Conservation (phyloP, 2,113 vertebrate species). For the Larimichthys polyactis region DNA sequence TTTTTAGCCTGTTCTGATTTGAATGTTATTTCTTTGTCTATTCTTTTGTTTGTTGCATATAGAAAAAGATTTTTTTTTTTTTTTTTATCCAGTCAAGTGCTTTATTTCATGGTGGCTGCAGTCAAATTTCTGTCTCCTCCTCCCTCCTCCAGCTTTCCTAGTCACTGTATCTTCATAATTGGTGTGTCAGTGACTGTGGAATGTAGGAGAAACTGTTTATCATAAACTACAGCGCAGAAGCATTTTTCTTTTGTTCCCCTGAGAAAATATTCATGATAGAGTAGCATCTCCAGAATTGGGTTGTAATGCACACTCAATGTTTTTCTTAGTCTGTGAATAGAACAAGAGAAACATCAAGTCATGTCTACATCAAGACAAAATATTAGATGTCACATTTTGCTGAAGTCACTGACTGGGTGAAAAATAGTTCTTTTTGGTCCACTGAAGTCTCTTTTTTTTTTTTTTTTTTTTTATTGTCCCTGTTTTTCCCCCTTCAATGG, state of each 20-base stretch:
- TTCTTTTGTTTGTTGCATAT: slow-evolving; percentile 5
- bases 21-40: not conserved
- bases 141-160: slow-evolving; percentile 41
- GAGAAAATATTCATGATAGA: slow-evolving; percentile 51
- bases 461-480: slow-evolving; percentile 17
- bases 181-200: slow-evolving; percentile 60
- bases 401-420: slow-evolving; percentile 1
- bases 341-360: slow-evolving; percentile 4
- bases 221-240: slow-evolving; percentile 55
- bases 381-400: slow-evolving; percentile 39
- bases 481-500: slow-evolving; percentile 56
- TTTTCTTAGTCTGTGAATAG: slow-evolving; percentile 22
- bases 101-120: slow-evolving; percentile 55
- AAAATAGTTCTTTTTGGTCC: not conserved
- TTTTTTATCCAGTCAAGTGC: slow-evolving; percentile 8
- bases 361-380: slow-evolving; percentile 36
- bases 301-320: slow-evolving; percentile 25
- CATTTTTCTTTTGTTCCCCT: slow-evolving; percentile 51
- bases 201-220: slow-evolving; percentile 66
- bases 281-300: slow-evolving; percentile 48
- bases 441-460: slow-evolving; percentile 13
- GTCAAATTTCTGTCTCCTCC: slow-evolving; percentile 47
- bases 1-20: slow-evolving; percentile 4
- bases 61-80: slow-evolving; percentile 12
- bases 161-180: slow-evolving; percentile 65